Percentiles rank a stretch among this genome's conserved stretches.
Evolutionary conservation across 2,797 vertebrate species (phyloP).

Genomic region (Enteromius unitaeniatus): DNA sequence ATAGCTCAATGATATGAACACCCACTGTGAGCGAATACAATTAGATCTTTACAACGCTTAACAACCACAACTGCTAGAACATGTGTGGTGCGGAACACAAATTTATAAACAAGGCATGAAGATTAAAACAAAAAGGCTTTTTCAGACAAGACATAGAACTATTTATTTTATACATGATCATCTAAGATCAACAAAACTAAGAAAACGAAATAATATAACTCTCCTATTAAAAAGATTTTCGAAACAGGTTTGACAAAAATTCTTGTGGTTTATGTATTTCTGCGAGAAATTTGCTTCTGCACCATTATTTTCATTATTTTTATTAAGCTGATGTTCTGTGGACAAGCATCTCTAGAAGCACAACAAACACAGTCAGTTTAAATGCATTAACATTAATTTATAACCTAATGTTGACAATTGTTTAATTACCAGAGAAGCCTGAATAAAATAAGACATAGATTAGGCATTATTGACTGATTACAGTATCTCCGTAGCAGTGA

Average conservation of each 20-base stretch:
- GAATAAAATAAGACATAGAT: slow-evolving; percentile 27
- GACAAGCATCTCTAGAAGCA: background rate
- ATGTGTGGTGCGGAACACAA: background rate
- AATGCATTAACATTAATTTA: background rate
- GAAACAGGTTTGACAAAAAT: too few species aligned
- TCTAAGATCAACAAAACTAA: background rate
- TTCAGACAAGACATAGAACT: background rate
- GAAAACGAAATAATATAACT: background rate
- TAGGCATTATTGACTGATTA: slow-evolving; percentile 13
- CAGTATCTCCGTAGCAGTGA: slow-evolving; percentile 15
- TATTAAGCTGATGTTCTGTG: background rate
- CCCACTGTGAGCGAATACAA: slow-evolving; percentile 35
- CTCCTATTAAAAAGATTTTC: too few species aligned
- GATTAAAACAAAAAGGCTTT: background rate
- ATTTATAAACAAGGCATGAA: slow-evolving; percentile 2
- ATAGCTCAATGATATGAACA: slow-evolving; percentile 25
- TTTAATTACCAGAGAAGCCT: slow-evolving; percentile 1
- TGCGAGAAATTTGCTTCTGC: too few species aligned
- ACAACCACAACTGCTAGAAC: background rate
- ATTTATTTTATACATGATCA: background rate
- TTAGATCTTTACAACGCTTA: slow-evolving; percentile 10
- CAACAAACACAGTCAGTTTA: background rate
- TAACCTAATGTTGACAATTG: background rate
- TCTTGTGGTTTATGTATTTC: too few species aligned
- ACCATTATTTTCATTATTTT: too few species aligned